Base-by-base conservation (phyloP, 92 coral and sea anemone species). In the Blastomussa wellsi region DNA sequence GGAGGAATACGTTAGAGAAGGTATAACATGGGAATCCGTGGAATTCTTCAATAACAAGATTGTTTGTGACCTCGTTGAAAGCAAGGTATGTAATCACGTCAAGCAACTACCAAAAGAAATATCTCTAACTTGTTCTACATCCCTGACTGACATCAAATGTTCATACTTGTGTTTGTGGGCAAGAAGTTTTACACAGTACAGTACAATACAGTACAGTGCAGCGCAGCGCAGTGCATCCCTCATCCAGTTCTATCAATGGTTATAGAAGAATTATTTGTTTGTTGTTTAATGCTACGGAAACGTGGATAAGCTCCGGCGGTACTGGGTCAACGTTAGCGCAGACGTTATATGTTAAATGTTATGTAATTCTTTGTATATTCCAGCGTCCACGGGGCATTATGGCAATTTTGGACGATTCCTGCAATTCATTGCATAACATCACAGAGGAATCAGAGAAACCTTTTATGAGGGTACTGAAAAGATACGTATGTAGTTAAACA, bases 1-100 rank as follows among this genome's bases (percentile, higher is more conserved):
- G 97, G 95, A 94, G 32, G 98, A 94, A 64, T 94, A 94, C 71
- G n/a, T 86, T 8, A 66, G 86, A 41, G 98, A 94, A 79, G 98
- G 98, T 19, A 94, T 94, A 59, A 15, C 89, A 7, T 94, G 98
- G 98, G 53, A 90, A 3, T 88, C 85, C 29, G 86, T 94, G 55
- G 84, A 92, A n/a, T 94, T 85, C 83, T 92, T 88, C 59, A 88
- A 94, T 82, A 94, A 94, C 68, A 89, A 92, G 66, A 62, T 92
- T 24, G 98, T 92, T 53, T 91, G 94, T 16, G 86, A 92, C 48
- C 86, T 92, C 72, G 92, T 94, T 15, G 98, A 94, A 74, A 84
- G 92, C 92, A 89, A 93, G 90, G 95, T 90, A 33, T 47, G 78
- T 26, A 62, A 62, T 62, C 32, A 28, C 2, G 32, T 5, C 68